Evolutionary conservation across 2,113 vertebrate species (phyloP).

Genomic region (Gila orcuttii): DNA sequence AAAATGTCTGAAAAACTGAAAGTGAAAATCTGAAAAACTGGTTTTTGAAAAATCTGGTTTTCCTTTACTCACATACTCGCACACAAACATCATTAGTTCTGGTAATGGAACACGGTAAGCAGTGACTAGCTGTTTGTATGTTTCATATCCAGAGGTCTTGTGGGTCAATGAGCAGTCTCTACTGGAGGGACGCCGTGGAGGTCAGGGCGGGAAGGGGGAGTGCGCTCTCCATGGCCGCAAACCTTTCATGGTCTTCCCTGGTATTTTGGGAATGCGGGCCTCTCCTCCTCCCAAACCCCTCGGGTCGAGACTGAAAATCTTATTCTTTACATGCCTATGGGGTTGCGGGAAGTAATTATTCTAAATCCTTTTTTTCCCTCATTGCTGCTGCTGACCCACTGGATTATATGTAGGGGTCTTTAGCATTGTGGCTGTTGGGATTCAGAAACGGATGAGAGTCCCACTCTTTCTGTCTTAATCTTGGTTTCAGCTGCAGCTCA

Average conservation of each 20-base stretch:
- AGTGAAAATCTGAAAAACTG: background rate
- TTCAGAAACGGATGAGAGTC: background rate
- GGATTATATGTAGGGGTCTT: conserved; percentile 25
- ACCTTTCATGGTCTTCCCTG: conserved; percentile 71
- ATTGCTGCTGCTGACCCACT: background rate
- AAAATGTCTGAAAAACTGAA: background rate
- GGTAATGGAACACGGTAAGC: background rate
- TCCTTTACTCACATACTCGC: background rate
- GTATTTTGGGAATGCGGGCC: conserved; percentile 69
- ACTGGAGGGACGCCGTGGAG: background rate
- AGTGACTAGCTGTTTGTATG: background rate
- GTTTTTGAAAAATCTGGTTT: background rate
- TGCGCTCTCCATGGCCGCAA: conserved; percentile 44
- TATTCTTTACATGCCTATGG: conserved; percentile 47
- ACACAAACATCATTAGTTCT: background rate
- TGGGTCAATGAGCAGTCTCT: conserved; percentile 32
- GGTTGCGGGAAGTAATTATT: background rate
- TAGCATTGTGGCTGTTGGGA: conserved; percentile 6
- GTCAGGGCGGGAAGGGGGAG: background rate
- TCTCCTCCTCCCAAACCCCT: conserved; percentile 36
- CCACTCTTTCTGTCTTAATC: background rate
- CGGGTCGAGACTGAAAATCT: conserved; percentile 55
- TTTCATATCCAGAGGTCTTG: background rate
- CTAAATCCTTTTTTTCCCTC: conserved; percentile 1
- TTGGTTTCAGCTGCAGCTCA: background rate